These are phyloP conservation scores for Temnothorax longispinosus DNA, from an alignment of 1,140 invertebrate genomes.

Conservation along the genomic window DNA sequence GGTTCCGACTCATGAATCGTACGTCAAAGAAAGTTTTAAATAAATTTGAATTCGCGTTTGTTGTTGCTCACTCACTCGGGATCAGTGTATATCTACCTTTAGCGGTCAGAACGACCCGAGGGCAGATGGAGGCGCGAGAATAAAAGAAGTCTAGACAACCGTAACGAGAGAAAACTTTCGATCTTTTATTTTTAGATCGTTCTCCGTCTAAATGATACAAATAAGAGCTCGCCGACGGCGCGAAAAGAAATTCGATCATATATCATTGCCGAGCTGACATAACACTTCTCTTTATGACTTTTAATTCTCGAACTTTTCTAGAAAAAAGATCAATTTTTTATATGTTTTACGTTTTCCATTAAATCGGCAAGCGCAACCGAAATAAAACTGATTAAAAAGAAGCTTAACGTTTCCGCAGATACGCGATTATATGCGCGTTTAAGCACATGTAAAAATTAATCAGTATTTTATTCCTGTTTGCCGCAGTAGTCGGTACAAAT, in stretches of 20 bases:
- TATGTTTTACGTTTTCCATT: neutral
- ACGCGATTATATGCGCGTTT: neutral
- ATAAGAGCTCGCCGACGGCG: neutral
- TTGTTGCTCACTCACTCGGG: neutral
- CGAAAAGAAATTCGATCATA: neutral
- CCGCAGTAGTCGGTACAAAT: neutral
- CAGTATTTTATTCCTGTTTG: neutral
- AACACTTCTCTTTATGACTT: neutral
- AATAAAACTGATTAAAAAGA: neutral
- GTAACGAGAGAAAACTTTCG: neutral
- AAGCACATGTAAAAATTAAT: neutral
- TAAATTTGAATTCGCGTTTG: conserved; percentile 28
- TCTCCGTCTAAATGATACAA: neutral
- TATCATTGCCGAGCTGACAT: neutral
- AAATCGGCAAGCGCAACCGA: neutral
- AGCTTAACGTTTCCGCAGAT: neutral
- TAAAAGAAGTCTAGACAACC: neutral
- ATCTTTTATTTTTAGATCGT: conserved; percentile 10
- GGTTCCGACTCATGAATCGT: neutral
- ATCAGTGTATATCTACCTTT: neutral
- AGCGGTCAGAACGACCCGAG: neutral
- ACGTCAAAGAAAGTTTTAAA: conserved; percentile 50
- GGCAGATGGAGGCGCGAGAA: neutral
- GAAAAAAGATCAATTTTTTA: neutral
- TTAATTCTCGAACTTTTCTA: neutral